phyloP scores from a whole-genome alignment of 2,113 vertebrate genomes.

The Rhabdomys dilectus region DNA sequence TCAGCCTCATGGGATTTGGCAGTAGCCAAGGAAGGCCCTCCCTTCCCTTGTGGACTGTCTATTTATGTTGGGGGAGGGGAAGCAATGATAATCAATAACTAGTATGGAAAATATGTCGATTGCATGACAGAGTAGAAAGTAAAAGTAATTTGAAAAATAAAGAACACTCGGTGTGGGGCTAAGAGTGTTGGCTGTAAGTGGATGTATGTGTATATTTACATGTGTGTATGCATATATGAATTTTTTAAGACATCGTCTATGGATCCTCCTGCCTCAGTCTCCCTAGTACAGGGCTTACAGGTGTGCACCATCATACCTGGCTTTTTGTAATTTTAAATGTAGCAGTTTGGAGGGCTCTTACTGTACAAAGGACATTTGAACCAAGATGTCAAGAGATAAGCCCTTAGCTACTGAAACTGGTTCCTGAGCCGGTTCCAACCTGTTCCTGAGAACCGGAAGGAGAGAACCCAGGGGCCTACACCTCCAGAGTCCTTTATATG shows the following conservation, averaged over 20 bases:
- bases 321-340: not conserved
- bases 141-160: not conserved
- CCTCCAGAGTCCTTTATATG: not conserved
- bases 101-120: not conserved
- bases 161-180: not conserved
- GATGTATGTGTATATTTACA: not conserved
- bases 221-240: not conserved
- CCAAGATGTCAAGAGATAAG: not conserved
- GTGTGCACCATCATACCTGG: not conserved
- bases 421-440: not conserved
- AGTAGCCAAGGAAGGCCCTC: not conserved
- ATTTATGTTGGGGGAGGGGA: too few relatives aligned
- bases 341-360: not conserved
- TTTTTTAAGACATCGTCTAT: not conserved
- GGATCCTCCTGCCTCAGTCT: not conserved
- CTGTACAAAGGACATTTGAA: not conserved
- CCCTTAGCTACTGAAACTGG: not conserved
- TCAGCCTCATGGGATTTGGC: not conserved
- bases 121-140: not conserved
- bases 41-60: not conserved
- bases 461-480: not conserved
- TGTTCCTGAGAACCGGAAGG: not conserved
- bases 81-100: not conserved
- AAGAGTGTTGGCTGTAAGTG: not conserved
- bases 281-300: not conserved